Evolutionary conservation across 1,140 invertebrate species (phyloP), one percentile per base, ranked within the genome.

Genomic region (Zaprionus africanus): DNA sequence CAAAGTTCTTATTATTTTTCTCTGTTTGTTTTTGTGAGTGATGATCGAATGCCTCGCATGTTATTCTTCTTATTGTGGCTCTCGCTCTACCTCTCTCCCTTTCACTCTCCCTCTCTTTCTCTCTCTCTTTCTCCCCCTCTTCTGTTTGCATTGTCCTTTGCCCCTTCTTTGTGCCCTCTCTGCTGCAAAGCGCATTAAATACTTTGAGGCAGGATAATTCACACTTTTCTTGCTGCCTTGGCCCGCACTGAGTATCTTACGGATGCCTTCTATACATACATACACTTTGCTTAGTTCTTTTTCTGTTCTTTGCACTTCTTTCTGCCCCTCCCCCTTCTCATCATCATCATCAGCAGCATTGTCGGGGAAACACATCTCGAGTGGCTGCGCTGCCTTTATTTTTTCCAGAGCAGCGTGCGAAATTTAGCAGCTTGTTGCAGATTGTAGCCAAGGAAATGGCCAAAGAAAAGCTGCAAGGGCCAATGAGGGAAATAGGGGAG

Each of bases 181-280:
- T 79, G 84, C 68, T 82, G 85, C 76, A 76, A 81, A 84, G 78
- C 84, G 84, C 78, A 84, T 88, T 88, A 88, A 88, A 88, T 88
- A 88, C 84, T 88, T 88, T 81, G 75, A 90, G 84, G 85, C 84
- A 81, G 85, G 84, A 88, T 88, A 88, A 90, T 88, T 88, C 84
- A 88, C 84, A 88, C 85, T 76, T 87, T 76, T 87, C 49, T 60
- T 76, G 87, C 49, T 56, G 15, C 38, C 54, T 17, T 17, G n/a
- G 41, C n/a, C 58, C 31, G 43, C 22, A 41, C 61, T 24, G 57
- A 59, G 60, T 75, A 81, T 84, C 75, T 82, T 63, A 64, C 82
- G 53, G 79, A 81, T 74, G 78, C 79, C 74, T 34, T 11, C 2
- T 9, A 34, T 11, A 34, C 31, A 11, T 82, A 81, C 60, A 53